phyloP scores from a whole-genome alignment of 2,888 invertebrate genomes.

The Cosmopolites sordidus region DNA sequence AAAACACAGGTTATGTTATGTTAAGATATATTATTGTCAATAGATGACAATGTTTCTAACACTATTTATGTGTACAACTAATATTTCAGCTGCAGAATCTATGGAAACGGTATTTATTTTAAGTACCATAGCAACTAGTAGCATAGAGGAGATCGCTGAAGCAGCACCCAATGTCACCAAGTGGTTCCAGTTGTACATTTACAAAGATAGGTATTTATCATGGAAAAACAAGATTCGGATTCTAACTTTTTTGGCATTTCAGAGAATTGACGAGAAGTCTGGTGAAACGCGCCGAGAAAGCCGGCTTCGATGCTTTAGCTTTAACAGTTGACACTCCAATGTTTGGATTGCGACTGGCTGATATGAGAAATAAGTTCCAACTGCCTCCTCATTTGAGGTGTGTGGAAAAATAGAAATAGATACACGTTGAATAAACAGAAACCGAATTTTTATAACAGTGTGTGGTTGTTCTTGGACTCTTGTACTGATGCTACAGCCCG shows the following conservation, averaged over 20 bases:
- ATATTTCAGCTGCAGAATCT: conserved; percentile 69
- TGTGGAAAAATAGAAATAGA: no score
- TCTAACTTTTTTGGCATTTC: conserved; percentile 33
- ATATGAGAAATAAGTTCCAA: conserved; percentile 77
- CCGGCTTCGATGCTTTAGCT: conserved; percentile 82
- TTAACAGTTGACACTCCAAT: conserved; percentile 86
- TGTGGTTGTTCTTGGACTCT: no score
- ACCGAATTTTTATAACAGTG: no score
- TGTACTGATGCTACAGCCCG: no score
- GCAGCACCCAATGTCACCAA: conserved; percentile 71
- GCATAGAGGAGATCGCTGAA: conserved; percentile 80
- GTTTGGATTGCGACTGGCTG: conserved; percentile 78
- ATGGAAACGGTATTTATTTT: conserved; percentile 73
- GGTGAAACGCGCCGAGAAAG: conserved; percentile 71
- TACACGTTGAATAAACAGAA: no score
- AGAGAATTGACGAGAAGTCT: conserved; percentile 67
- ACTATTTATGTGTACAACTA: no score
- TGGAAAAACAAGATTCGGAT: no score
- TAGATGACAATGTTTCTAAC: no score
- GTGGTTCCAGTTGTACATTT: conserved; percentile 93
- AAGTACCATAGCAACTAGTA: conserved; percentile 82
- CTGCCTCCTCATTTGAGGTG: conserved; percentile 76
- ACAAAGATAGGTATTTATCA: conserved; percentile 70
- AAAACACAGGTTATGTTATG: no score
- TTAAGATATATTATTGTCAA: no score